A percentile compares a stretch with the other conserved stretches of the same genome.
phyloP scores from a whole-genome alignment of 2,888 invertebrate species.

The Digitonthophagus gazella region DNA sequence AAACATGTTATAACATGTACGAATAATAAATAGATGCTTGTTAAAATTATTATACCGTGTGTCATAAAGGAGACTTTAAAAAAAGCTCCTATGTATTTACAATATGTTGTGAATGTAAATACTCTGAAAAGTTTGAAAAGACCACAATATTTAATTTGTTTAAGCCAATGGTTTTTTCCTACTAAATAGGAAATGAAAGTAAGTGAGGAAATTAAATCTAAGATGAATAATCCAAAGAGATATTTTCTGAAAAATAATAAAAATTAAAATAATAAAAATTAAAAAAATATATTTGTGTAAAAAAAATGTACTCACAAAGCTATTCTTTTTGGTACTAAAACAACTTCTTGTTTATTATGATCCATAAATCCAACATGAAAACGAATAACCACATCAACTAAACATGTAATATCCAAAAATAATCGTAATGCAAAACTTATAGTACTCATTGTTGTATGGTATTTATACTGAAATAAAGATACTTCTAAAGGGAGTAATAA shows the following conservation, averaged over 20 bases:
- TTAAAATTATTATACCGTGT: background rate
- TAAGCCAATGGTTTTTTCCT: background rate
- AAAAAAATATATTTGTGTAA: too few relatives aligned
- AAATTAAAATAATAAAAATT: too few relatives aligned
- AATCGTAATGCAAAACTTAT: background rate
- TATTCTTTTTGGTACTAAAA: slow-evolving; percentile 37
- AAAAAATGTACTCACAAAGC: slow-evolving; percentile 27
- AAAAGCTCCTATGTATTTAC: background rate
- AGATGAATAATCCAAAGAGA: background rate
- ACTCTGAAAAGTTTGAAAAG: background rate
- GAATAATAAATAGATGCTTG: background rate
- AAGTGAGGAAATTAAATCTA: background rate
- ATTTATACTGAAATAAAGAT: slow-evolving; percentile 26
- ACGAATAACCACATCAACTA: slow-evolving; percentile 45
- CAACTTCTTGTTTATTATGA: slow-evolving; percentile 38
- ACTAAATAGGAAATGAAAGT: background rate
- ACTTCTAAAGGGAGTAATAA: slow-evolving; percentile 44
- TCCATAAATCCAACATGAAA: slow-evolving; percentile 48
- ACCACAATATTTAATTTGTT: background rate
- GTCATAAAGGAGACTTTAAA: background rate
- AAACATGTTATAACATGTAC: background rate
- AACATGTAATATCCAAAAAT: slow-evolving; percentile 37
- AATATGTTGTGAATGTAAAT: background rate
- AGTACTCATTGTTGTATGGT: background rate
- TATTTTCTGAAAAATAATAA: background rate